Evolutionary conservation across 2,888 invertebrate species (phyloP), one percentile per base, ranked within the genome.

Genomic region (Seira ritae): DNA sequence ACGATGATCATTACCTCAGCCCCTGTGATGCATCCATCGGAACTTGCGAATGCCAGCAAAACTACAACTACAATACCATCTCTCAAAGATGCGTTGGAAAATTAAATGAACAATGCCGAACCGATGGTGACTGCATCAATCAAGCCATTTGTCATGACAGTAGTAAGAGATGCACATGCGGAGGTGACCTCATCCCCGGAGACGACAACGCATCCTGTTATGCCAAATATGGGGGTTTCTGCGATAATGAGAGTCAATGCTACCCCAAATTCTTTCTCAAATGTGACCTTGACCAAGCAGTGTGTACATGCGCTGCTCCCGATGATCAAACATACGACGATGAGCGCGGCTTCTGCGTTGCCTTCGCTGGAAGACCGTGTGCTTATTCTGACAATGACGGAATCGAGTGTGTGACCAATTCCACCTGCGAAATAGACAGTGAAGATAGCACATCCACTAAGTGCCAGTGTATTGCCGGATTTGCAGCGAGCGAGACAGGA

Each of bases 31-130:
- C 2, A 17, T 8, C 37, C 1, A 20, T 6, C 4, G 46, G 46
- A 50, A 67, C 31, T 37, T 79, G 79, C 20, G 20, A 60, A n/a
- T 79, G 79, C 15, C 42, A 55, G 42, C 17, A 66, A 72, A 73
- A 73, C 3, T 79, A 67, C 37, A 1, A 10, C 1, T 46, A 23
- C 15, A 42, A 79, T 17, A 4, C 19, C 17, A 23, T 17, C 23
- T n/a, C 15, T 46, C 17, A 17, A 19, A 79, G 55, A 37, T 79
- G 79, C 67, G 37, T 67, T n/a, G 72, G 72, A 8, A 68, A 72
- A 20, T 19, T 79, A 22, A 31, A 50, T 4, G n/a, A 46, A 67
- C 22, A 17, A 3, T 75, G 75, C 19, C 37, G 19, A 1, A 19
- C 10, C 1, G 68, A 72, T 62, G 50, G 50, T 3, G 73, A 79